phyloP scores from a whole-genome alignment of 2,797 vertebrate genomes.

The Crypturellus tataupa region DNA sequence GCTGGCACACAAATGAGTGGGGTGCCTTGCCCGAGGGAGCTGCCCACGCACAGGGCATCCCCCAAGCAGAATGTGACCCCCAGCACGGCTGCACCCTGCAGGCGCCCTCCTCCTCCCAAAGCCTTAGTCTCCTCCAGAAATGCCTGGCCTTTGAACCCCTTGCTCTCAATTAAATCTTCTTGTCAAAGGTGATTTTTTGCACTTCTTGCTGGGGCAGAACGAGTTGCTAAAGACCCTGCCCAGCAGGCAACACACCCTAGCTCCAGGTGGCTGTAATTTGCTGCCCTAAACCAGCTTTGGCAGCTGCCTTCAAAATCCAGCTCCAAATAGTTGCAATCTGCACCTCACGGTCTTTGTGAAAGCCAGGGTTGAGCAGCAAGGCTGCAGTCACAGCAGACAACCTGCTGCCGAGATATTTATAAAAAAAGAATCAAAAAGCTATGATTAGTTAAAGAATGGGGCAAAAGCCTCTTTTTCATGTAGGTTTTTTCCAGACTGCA shows the following conservation, averaged over 20 bases:
- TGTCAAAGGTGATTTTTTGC: neutral
- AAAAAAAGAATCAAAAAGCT: neutral
- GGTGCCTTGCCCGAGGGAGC: conserved; percentile 46
- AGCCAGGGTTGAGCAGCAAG: neutral
- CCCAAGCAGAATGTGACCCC: conserved; percentile 64
- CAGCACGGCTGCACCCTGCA: conserved; percentile 35
- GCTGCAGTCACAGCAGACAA: neutral
- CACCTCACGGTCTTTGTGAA: neutral
- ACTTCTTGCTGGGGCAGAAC: neutral
- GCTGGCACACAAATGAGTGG: conserved; percentile 76
- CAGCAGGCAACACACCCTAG: neutral
- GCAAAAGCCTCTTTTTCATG: neutral
- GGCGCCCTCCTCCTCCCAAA: neutral
- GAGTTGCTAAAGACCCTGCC: neutral
- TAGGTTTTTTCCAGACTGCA: neutral
- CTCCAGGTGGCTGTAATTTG: neutral
- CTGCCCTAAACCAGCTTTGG: conserved; percentile 4
- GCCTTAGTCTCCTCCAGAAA: conserved; percentile 49
- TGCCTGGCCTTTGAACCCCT: neutral
- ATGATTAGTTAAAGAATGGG: neutral
- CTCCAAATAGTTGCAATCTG: neutral
- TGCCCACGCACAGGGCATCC: conserved; percentile 33
- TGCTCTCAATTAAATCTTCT: conserved; percentile 14
- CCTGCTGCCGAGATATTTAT: neutral
- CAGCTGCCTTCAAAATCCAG: neutral